phyloP scores from a whole-genome alignment of 2,797 vertebrate genomes.

The Oryzias dopingdopingensis region DNA sequence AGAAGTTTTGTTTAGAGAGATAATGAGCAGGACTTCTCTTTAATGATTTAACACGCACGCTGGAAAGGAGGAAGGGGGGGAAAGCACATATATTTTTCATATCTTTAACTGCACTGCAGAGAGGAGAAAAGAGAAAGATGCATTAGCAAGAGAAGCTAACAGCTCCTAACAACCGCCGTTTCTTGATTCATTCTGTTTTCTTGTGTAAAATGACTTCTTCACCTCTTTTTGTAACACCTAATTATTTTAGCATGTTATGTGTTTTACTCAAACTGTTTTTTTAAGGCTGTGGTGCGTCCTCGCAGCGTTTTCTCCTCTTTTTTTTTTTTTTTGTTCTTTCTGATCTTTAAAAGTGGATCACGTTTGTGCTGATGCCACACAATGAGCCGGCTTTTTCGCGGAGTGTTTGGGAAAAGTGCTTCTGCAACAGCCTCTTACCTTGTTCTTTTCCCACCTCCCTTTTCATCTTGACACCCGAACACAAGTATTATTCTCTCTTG shows the following conservation, averaged over 20 bases:
- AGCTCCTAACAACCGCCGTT: slow-evolving; percentile 73
- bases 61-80: slow-evolving; percentile 59
- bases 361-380: slow-evolving; percentile 63
- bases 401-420: slow-evolving; percentile 40
- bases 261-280: slow-evolving; percentile 57
- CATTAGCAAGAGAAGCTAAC: slow-evolving; percentile 84
- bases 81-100: slow-evolving; percentile 84
- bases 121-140: slow-evolving; percentile 79
- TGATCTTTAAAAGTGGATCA: slow-evolving; percentile 50
- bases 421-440: slow-evolving; percentile 42
- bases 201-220: slow-evolving; percentile 61
- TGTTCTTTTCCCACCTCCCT: slow-evolving; percentile 46
- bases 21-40: slow-evolving; percentile 94
- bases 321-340: slow-evolving; percentile 8
- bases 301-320: slow-evolving; percentile 7
- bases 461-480: slow-evolving; percentile 66
- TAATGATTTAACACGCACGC: slow-evolving; percentile 87
- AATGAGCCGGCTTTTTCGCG: slow-evolving; percentile 32
- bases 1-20: slow-evolving; percentile 94
- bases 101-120: slow-evolving; percentile 87
- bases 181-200: slow-evolving; percentile 70
- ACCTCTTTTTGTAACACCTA: slow-evolving; percentile 32
- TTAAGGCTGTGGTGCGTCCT: slow-evolving; percentile 43
- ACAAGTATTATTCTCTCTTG: slow-evolving; percentile 63
- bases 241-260: slow-evolving; percentile 46